These are phyloP conservation scores for Hedya salicella DNA, from an alignment of 2,888 invertebrate genomes.

Conservation along the genomic window DNA sequence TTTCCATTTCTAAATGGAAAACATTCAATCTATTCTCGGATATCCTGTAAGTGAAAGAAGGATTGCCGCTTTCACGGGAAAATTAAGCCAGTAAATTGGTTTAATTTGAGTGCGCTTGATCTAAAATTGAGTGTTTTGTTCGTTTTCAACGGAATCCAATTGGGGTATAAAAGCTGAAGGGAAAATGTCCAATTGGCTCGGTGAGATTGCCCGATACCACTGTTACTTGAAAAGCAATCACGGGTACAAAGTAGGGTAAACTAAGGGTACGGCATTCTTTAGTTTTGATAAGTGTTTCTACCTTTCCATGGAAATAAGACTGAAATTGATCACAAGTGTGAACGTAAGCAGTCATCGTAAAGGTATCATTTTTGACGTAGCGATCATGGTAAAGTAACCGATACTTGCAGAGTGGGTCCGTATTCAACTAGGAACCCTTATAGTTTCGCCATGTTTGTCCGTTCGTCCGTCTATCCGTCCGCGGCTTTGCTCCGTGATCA, in stretches of 20 bases:
- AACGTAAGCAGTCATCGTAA: no score
- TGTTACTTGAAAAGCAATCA: conserved; percentile 1
- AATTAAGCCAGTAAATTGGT: conserved; percentile 51
- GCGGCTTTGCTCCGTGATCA: no score
- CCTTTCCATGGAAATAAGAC: no score
- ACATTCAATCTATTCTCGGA: conserved; percentile 12
- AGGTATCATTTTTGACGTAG: no score
- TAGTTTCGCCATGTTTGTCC: no score
- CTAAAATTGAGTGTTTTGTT: conserved; percentile 71
- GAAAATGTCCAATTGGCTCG: conserved; percentile 30
- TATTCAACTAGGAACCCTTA: no score
- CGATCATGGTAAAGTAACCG: no score
- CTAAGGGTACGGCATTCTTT: background rate
- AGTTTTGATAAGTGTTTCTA: background rate
- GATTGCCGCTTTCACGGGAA: conserved; percentile 23
- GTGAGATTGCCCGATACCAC: conserved; percentile 14
- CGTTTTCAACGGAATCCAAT: conserved; percentile 59
- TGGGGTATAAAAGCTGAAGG: conserved; percentile 44
- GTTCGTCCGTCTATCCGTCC: no score
- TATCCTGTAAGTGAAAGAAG: conserved; percentile 27
- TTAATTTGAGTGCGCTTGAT: conserved; percentile 60
- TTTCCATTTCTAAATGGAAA: conserved; percentile 7
- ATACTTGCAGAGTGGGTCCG: no score
- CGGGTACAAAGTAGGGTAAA: conserved; percentile 8
- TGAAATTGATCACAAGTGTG: no score